These are phyloP conservation scores for Burhinus bistriatus DNA, from an alignment of 2,113 vertebrate genomes.

Conservation along the genomic window DNA sequence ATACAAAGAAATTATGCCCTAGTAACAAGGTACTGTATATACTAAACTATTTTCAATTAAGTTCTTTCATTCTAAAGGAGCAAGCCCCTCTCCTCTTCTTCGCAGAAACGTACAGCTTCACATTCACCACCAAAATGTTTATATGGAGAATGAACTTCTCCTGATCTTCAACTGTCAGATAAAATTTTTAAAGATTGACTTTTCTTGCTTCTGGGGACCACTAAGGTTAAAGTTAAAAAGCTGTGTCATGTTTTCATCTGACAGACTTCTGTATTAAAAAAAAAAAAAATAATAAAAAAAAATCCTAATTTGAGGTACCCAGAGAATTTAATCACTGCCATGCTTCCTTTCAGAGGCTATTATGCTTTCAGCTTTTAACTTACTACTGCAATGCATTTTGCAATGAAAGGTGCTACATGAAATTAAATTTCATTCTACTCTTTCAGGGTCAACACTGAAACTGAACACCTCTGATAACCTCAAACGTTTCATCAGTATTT, in stretches of 20 bases:
- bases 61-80: neutral
- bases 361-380: neutral
- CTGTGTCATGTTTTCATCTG: neutral
- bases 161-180: neutral
- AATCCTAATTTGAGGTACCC: neutral
- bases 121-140: neutral
- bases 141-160: neutral
- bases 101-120: neutral
- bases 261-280: neutral
- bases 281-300: neutral
- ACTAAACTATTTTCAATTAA: neutral
- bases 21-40: neutral
- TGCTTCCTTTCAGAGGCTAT: neutral
- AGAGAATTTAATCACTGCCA: neutral
- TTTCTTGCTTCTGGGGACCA: neutral
- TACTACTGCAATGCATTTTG: neutral
- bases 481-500: neutral
- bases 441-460: conserved; percentile 16
- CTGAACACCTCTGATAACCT: neutral
- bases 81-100: neutral
- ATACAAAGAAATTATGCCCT: neutral
- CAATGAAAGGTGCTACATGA: neutral
- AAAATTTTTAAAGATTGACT: neutral
- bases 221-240: neutral
- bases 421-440: neutral